A percentile compares a stretch with the other conserved stretches of the same genome.
Conservation (phyloP, 2,888 invertebrate species). For the Leucoma salicis region DNA sequence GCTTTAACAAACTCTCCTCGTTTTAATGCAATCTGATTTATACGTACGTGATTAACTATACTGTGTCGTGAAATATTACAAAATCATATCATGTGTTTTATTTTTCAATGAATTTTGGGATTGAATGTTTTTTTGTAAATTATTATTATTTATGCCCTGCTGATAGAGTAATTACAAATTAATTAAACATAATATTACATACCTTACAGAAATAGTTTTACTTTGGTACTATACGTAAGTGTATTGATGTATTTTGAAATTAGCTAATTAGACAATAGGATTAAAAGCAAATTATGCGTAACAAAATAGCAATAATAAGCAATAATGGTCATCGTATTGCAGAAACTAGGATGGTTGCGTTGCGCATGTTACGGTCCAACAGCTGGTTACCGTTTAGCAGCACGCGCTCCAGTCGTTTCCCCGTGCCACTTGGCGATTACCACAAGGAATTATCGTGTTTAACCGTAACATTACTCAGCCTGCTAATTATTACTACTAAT, state of each 20-base stretch:
- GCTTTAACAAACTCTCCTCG: too few species aligned
- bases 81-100: too few species aligned
- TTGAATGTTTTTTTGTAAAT: too few species aligned
- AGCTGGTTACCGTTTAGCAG: conserved; percentile 54
- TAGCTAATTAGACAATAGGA: conserved; percentile 11
- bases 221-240: not conserved
- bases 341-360: conserved; percentile 65
- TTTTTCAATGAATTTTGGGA: too few species aligned
- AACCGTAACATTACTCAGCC: not conserved
- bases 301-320: conserved; percentile 45
- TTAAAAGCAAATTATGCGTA: conserved; percentile 18
- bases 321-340: conserved; percentile 49
- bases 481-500: not conserved
- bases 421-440: conserved; percentile 38
- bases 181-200: too few species aligned
- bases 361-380: conserved; percentile 63
- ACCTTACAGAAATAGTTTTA: too few species aligned
- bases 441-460: conserved; percentile 31
- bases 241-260: conserved; percentile 8
- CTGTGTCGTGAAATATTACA: too few species aligned
- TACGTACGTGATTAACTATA: too few species aligned
- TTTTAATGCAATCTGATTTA: too few species aligned
- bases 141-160: too few species aligned
- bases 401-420: conserved; percentile 46
- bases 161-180: too few species aligned